Evolutionary conservation across 2,888 invertebrate genomes (phyloP), one percentile per base, ranked within the genome.

Genomic region (Andrena chrysosceles): DNA sequence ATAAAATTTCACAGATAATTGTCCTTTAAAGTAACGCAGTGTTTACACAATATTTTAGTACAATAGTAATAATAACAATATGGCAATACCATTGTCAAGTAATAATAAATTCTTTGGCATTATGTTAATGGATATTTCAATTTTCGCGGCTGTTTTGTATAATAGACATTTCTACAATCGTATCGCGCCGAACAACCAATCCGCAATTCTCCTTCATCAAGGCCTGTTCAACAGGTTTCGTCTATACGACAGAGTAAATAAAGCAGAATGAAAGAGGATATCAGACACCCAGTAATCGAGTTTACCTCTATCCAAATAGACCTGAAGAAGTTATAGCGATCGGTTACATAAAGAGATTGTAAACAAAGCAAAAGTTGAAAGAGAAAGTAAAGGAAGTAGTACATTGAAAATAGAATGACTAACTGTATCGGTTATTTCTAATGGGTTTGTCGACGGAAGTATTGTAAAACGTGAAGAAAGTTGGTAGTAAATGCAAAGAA

Each of bases 311-410:
- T 42, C 0, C 23, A 7, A 48, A 4, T 42, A 64, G 42, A 42
- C 16, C 2, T 16, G 8, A 5, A 7, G 29, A 35, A 67, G 23
- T 20, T 20, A 0, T 5, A 26, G 0, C 23, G n/a, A 10, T 23
- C 8, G 5, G 52, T 81, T 52, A 63, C 7, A 49, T 68, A 63
- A 48, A 67, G 48, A 31, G 20, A 33, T 10, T 56, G 20, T 35
- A 35, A 63, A 56, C 16, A 54, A 48, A 67, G 29, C 2, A 67
- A 35, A 68, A 23, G 3, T 79, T 3, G 5, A 48, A 33, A 42
- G 81, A 72, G 81, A 81, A 81, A 81, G 80, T 80, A 29, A 56
- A 69, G 63, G 63, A 68, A 63, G 10, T 42, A 49, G 60, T 26
- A 16, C 6, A n/a, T 29, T 20, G 48, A 54, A 42, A 52, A 29